Evolutionary conservation across 2,888 invertebrate species (phyloP), one percentile per base, ranked within the genome.

Genomic region (Teleiodes luculella): DNA sequence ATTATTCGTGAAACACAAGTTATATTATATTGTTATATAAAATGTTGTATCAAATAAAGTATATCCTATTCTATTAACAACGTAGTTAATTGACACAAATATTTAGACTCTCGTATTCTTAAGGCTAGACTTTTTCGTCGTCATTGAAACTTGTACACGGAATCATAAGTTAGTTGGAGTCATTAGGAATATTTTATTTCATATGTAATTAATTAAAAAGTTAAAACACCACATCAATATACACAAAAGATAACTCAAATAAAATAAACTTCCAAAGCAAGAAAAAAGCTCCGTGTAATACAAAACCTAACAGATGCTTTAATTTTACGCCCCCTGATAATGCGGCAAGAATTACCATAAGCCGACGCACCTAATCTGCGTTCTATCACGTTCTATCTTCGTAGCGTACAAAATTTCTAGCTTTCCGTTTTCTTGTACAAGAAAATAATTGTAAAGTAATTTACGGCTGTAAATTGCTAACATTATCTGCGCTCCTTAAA

Each of bases 401-500:
- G 13, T 20, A 48, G 35, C 35, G 14, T 28, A 43, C 20, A 43
- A n/a, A 41, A 13, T n/a, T 24, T n/a, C 20, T 18, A 43, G 24
- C 43, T 24, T 28, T 28, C 14, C 14, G 49, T 24, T 47, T 46
- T 46, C 13, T 33, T 48, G 48, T 49, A 64, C 66, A 72, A 74
- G 71, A 70, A 70, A 69, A 68, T 70, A 72, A 78, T 76, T 70
- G 74, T 72, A 76, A 76, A 51, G 74, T 79, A 80, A 80, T 82
- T 83, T 80, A 77, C 64, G 65, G 72, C 70, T 75, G 76, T 78
- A 78, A 81, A 82, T 80, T 72, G 76, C 68, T 65, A 70, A 71
- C 72, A 76, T 82, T 83, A 87, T 86, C 83, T 78, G 61, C 59
- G 69, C 75, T 80, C 74, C 81, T 83, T 86, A 85, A 86, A 87